These are phyloP conservation scores for Aspidapion aeneum DNA, from an alignment of 2,888 invertebrate genomes.

Conservation along the genomic window DNA sequence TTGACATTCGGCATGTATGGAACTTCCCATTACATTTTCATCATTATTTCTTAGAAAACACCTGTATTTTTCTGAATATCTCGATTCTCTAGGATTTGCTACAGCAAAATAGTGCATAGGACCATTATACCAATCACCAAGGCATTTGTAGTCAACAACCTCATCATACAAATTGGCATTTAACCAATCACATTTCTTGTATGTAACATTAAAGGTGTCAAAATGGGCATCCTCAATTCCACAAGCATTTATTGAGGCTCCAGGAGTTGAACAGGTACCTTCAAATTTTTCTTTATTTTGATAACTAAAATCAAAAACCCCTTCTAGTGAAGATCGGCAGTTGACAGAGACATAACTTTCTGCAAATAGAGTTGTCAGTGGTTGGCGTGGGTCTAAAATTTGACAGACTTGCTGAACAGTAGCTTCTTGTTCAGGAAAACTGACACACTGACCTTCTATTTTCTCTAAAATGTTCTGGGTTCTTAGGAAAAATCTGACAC, in stretches of 20 bases:
- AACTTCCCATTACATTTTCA: neutral
- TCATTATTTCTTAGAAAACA: slow-evolving; percentile 5
- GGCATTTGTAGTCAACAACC: slow-evolving; percentile 1
- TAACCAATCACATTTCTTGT: neutral
- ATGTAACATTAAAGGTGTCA: neutral
- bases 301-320: neutral
- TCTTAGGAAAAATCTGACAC: neutral
- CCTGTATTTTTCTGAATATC: neutral
- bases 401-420: neutral
- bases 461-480: neutral
- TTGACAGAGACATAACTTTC: neutral
- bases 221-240: neutral
- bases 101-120: neutral
- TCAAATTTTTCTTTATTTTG: slow-evolving; percentile 1
- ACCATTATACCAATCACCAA: slow-evolving; percentile 2
- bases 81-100: neutral
- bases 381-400: neutral
- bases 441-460: neutral
- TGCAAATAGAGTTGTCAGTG: neutral
- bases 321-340: neutral
- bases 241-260: neutral
- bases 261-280: neutral
- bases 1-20: neutral
- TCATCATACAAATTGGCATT: neutral
- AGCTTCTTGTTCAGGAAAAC: slow-evolving; percentile 1